Evolutionary conservation across 2,888 invertebrate genomes (phyloP).

Genomic region (Hyposoter dolosus): DNA sequence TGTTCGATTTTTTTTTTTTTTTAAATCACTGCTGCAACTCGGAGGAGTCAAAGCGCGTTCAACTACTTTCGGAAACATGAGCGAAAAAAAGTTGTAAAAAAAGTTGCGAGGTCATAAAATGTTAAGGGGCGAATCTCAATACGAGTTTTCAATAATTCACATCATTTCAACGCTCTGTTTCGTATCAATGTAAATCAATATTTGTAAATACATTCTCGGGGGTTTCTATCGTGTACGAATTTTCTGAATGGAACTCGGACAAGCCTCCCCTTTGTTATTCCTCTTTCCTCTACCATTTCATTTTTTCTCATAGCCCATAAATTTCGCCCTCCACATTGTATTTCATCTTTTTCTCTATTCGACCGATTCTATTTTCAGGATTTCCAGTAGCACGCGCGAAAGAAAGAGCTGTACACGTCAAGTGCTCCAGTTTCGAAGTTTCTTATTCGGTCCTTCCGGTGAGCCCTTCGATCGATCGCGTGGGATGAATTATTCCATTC

Average conservation of each 20-base stretch:
- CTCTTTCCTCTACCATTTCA: slow-evolving; percentile 21
- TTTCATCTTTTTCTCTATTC: slow-evolving; percentile 29
- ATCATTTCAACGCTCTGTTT: not conserved
- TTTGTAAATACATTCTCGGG: not conserved
- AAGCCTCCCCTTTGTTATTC: slow-evolving; percentile 20
- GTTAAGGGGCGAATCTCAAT: not conserved
- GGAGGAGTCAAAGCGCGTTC: not conserved
- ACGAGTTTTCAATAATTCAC: not conserved
- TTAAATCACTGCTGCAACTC: not conserved
- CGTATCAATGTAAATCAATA: not conserved
- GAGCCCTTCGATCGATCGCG: slow-evolving; percentile 47
- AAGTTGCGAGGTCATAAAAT: not conserved
- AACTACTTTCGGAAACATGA: not conserved
- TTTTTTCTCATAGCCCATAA: slow-evolving; percentile 10
- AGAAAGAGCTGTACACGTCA: slow-evolving; percentile 10
- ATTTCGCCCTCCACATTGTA: slow-evolving; percentile 15
- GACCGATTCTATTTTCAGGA: slow-evolving; percentile 47
- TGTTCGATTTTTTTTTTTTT: not conserved
- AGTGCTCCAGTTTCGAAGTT: slow-evolving; percentile 33
- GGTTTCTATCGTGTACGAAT: not conserved
- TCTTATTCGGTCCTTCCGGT: slow-evolving; percentile 12
- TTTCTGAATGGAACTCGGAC: not conserved
- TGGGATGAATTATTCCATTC: slow-evolving; percentile 11
- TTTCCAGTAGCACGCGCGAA: slow-evolving; percentile 15
- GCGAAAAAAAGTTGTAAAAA: not conserved